These are phyloP conservation scores for Nymphalis c-album DNA, from an alignment of 2,888 invertebrate species.

Conservation along the genomic window DNA sequence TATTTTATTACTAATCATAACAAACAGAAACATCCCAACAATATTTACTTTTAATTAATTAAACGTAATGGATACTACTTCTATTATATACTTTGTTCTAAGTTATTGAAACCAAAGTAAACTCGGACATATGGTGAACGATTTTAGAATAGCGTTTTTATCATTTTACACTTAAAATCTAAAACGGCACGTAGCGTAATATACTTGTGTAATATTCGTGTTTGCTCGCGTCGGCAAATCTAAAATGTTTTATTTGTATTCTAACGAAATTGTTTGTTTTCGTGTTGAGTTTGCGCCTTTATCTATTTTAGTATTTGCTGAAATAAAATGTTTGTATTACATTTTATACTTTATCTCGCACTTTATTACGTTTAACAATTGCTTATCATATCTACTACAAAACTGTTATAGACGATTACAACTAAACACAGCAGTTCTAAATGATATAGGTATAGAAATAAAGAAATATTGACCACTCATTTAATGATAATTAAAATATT, in stretches of 20 bases:
- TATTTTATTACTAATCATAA: too few relatives aligned
- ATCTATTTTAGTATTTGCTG: conserved; percentile 5
- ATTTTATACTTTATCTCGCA: background rate
- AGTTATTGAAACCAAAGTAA: conserved; percentile 47
- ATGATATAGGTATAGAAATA: too few relatives aligned
- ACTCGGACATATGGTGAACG: conserved; percentile 62
- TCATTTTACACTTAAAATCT: conserved; percentile 29
- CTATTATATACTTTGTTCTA: background rate
- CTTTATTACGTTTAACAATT: background rate
- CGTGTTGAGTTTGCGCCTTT: conserved; percentile 21
- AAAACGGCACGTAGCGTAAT: conserved; percentile 13
- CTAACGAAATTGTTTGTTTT: conserved; percentile 28
- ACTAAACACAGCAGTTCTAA: too few relatives aligned
- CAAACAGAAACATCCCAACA: too few relatives aligned
- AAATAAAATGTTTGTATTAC: conserved; percentile 5
- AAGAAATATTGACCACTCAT: too few relatives aligned
- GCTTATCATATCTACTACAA: background rate
- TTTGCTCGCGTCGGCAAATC: conserved; percentile 27
- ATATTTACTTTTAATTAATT: too few relatives aligned
- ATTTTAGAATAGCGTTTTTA: conserved; percentile 47
- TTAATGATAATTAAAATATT: too few relatives aligned
- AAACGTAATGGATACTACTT: conserved; percentile 2
- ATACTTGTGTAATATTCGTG: conserved; percentile 26
- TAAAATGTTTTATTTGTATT: conserved; percentile 32
- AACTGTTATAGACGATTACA: too few relatives aligned